A percentile compares a stretch with the other conserved stretches of the same genome.
phyloP scores from a whole-genome alignment of 2,888 invertebrate genomes.

The Watsonalla binaria region DNA sequence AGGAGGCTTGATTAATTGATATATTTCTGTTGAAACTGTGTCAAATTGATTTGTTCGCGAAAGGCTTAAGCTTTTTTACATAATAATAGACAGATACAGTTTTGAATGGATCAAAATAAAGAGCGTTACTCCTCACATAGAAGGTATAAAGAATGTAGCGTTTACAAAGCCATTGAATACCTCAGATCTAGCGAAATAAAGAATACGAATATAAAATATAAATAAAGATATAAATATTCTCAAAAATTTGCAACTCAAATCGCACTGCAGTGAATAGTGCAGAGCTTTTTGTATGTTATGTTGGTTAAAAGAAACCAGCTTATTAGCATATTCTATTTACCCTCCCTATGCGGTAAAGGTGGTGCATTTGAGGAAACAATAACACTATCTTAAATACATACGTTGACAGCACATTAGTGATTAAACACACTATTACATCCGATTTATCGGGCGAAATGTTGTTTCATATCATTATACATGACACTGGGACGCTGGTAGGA shows the following conservation, averaged over 20 bases:
- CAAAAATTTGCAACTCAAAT: slow-evolving; percentile 75
- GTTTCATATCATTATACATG: slow-evolving; percentile 67
- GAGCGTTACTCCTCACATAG: slow-evolving; percentile 3
- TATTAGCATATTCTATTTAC: slow-evolving; percentile 71
- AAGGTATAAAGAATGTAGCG: not conserved
- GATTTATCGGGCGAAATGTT: slow-evolving; percentile 70
- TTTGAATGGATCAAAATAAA: not conserved
- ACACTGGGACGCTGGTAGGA: slow-evolving; percentile 43
- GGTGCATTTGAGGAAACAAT: slow-evolving; percentile 26
- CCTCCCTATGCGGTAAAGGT: slow-evolving; percentile 43
- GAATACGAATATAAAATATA: slow-evolving; percentile 6
- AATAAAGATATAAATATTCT: slow-evolving; percentile 30
- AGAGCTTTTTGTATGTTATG: slow-evolving; percentile 75
- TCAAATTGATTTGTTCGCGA: not conserved
- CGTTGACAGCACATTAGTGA: slow-evolving; percentile 60
- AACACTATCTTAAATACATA: slow-evolving; percentile 35
- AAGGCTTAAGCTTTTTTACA: not conserved
- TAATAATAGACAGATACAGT: not conserved
- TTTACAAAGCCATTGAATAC: not conserved
- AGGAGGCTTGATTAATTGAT: slow-evolving; percentile 8
- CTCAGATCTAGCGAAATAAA: slow-evolving; percentile 12
- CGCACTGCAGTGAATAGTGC: slow-evolving; percentile 77
- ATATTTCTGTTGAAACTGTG: not conserved
- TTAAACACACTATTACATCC: slow-evolving; percentile 58
- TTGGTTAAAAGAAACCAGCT: slow-evolving; percentile 68